Base-by-base conservation (phyloP, 2,113 vertebrate genomes). In the Corvus hawaiiensis region DNA sequence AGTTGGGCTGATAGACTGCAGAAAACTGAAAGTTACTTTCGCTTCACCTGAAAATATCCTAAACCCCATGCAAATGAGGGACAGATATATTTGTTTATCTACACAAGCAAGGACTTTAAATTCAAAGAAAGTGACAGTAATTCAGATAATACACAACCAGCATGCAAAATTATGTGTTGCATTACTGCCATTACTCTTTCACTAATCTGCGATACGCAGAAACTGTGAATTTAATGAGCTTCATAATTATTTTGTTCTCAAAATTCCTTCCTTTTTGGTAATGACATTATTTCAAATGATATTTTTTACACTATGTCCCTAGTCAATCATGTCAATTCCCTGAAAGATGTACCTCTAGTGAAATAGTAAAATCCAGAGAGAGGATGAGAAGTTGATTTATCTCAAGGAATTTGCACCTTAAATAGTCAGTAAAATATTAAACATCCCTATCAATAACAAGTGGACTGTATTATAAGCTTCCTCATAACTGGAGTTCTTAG, bases 381-480 rank as follows among this genome's bases (percentile, higher is more conserved):
- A 94, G 59, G 35, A 83, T 58, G 35, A 89, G 46, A 92, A 59
- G 48, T n/a, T 97, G 92, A 96, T 94, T 97, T 96, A 96, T 95
- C 80, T 96, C 92, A 95, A 96, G 83, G 92, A 92, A 85, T 96
- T 89, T 93, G 56, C 44, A 95, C 76, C 90, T 94, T 96, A 93
- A 96, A 93, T 83, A 96, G 87, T 85, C 85, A 87, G 64, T 95
- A 93, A 97, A 96, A 96, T 95, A 97, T 94, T 96, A 96, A 97
- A 81, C 69, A 90, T 54, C 76, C 69, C 92, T 95, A 95, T 95
- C 93, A 94, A 94, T 95, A 93, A 90, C 76, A 95, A 68, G 88
- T 90, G 80, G 90, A 95, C 83, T 23, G 1, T 90, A 58, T 95
- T 94, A 94, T 94, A 90, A 95, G 76, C 76, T 90, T 95, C 79